Evolutionary conservation across 2,797 vertebrate species (phyloP), one percentile per base, ranked within the genome.

Genomic region (Arremon aurantiirostris): DNA sequence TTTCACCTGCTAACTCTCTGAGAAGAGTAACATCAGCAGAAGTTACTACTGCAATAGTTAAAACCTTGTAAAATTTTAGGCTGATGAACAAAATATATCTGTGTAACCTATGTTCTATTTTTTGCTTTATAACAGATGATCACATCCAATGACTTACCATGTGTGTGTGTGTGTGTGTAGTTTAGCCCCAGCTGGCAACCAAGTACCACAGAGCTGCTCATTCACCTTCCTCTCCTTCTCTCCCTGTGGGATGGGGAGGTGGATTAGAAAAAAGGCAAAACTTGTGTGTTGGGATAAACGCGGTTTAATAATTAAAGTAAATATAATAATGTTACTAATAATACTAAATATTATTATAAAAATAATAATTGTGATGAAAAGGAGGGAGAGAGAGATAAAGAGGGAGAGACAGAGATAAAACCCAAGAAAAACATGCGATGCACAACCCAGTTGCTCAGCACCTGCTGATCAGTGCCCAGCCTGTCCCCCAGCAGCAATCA

Each of bases 131-230:
- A 80, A 32, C 13, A 60, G 60, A 30, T 30, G 14, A 53, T 72
- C 37, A 61, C 20, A 70, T 27, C 18, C 52, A 52, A 32, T 1
- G 1, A 50, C 8, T 57, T 63, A 16, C 5, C 4, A 0, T 19
- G 16, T 59, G 11, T 49, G 50, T 35, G 35, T 35, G 35, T 35
- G 35, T 2, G 55, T 24, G 70, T n/a, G 35, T 37, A 16, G 49
- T 44, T 49, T 18, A 63, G 27, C 35, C 32, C 11, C 42, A 49
- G 32, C 4, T 56, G 56, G 8, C 23, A 49, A 26, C 9, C 18
- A 61, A 75, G 35, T 11, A 50, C 32, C 35, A 44, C 32, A n/a
- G 9, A 50, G 32, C 27, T 1, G 0, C 64, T 49, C 22, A 27
- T 7, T 35, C 41, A 60, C 32, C 55, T 27, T 17, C 4, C 8